Percentiles rank a stretch among this genome's conserved stretches.
phyloP scores from a whole-genome alignment of 2,888 invertebrate species.

The Sacculina carcini region DNA sequence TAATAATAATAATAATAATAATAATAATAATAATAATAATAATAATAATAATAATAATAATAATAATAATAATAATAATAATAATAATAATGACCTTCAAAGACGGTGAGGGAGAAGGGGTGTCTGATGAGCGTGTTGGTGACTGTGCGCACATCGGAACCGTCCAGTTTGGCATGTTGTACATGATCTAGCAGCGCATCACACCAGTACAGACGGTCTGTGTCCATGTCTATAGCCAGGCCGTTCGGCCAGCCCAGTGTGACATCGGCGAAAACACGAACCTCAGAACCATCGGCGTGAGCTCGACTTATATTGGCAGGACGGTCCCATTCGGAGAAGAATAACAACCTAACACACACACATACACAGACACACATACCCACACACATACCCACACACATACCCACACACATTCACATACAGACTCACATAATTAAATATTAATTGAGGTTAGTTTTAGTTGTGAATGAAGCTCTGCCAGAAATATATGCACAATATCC shows the following conservation, averaged over 20 bases:
- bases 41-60: no score
- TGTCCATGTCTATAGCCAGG: conserved; percentile 64
- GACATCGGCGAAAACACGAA: conserved; percentile 63
- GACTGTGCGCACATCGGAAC: conserved; percentile 66
- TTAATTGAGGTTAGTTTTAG: neutral
- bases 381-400: no score
- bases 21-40: no score
- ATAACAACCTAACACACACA: conserved; percentile 33
- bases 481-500: no score
- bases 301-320: conserved; percentile 89
- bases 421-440: no score
- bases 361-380: neutral
- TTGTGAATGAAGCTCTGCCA: no score
- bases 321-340: conserved; percentile 87
- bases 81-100: conserved; percentile 18
- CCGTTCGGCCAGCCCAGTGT: conserved; percentile 96
- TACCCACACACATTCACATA: no score
- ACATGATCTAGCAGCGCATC: conserved; percentile 88
- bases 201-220: conserved; percentile 83
- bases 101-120: conserved; percentile 74
- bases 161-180: conserved; percentile 72
- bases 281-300: conserved; percentile 59
- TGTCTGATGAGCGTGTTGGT: conserved; percentile 58
- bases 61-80: no score
- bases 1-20: no score